Evolutionary conservation across 2,113 vertebrate species (phyloP).

Genomic region (Pimephales promelas): DNA sequence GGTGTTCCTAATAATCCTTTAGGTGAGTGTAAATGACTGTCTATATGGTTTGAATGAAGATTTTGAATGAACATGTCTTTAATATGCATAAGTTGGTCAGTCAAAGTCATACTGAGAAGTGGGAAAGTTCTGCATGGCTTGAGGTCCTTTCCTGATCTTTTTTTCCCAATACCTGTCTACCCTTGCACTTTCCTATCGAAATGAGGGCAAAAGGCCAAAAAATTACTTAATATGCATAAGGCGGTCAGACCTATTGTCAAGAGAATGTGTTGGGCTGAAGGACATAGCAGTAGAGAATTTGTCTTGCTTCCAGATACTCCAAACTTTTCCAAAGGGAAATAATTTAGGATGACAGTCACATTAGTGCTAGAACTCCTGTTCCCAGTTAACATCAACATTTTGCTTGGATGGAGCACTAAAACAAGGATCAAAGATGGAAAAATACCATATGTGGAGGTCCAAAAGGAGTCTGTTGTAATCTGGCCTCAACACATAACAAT

Average conservation of each 20-base stretch:
- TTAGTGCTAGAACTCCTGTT: conserved; percentile 23
- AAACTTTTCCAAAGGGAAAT: conserved; percentile 1
- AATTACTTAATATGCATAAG: background rate
- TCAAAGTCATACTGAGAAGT: background rate
- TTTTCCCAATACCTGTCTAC: background rate
- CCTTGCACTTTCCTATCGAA: background rate
- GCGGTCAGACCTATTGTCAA: background rate
- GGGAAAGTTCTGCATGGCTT: background rate
- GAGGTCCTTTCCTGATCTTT: background rate
- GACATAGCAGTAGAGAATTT: background rate
- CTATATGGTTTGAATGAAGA: background rate
- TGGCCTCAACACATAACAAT: background rate
- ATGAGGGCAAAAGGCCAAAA: background rate
- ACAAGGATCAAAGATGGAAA: conserved; percentile 18
- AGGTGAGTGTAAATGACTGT: too few species aligned
- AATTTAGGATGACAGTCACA: background rate
- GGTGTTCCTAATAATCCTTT: too few species aligned
- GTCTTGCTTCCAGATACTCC: background rate
- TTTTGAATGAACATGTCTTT: background rate
- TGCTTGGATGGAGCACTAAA: conserved; percentile 25
- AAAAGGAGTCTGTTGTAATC: conserved; percentile 10
- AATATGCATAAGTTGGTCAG: background rate
- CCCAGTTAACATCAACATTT: conserved; percentile 27
- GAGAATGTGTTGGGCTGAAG: background rate
- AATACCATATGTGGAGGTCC: conserved; percentile 4